Evolutionary conservation across 1,140 invertebrate genomes (phyloP), one percentile per base, ranked within the genome.

Genomic region (Agraylea sexmaculata): DNA sequence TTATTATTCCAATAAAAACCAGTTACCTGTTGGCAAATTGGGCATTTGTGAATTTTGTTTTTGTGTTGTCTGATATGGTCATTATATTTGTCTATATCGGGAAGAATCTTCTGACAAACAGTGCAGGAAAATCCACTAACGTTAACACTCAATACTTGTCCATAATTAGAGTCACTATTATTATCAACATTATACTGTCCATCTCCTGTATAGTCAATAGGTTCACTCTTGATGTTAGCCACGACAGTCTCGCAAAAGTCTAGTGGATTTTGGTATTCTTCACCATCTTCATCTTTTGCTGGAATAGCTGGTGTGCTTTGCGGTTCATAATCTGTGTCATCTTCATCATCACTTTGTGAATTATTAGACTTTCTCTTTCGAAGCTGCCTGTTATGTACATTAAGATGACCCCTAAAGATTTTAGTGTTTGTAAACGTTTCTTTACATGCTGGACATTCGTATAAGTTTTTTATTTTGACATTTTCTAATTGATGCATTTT

Each of bases 161-260:
- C 3, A 53, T 56, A 40, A 65, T 59, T 2, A 55, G 57, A 33
- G 44, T 50, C 31, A 56, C 38, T 37, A 57, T 50, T 17, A 56
- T 53, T 1, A 51, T 38, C 13, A 53, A 38, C 42, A 34, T 60
- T 59, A 58, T 59, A 57, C 30, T n/a, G 50, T 58, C 59, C 54
- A 61, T 62, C 22, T 57, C 57, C 33, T 20, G 33, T 34, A 7
- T 19, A 13, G 3, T 35, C 40, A 3, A 5, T 25, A 22, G 22
- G 22, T 28, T 45, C 43, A 19, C 21, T 22, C 28, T 45, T 45
- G 18, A 45, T 37, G 7, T 45, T 45, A 2, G 33, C 43, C 58
- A 66, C 62, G 60, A 66, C 62, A 60, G 64, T 60, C 47, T 66
- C 64, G 58, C 62, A 65, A 64, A 66, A 66, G 62, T 64, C 62